Conservation (phyloP, 2,797 vertebrate genomes). For the Rhabdophis nuchalis region DNA sequence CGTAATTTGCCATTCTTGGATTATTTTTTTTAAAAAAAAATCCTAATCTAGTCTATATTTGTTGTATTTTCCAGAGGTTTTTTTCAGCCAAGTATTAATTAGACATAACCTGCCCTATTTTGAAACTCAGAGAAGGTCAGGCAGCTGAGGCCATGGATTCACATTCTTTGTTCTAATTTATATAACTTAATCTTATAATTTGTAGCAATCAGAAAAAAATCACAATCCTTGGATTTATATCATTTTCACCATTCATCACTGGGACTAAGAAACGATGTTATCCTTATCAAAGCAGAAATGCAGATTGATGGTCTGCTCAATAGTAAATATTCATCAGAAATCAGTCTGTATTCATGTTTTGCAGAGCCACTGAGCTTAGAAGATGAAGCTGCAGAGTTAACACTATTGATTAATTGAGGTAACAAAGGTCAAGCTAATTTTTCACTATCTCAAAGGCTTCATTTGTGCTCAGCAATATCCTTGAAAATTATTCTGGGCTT, state of each 20-base stretch:
- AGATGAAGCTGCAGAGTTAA: constrained; percentile 49
- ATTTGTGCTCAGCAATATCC: constrained; percentile 40
- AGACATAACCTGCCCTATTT: neutral
- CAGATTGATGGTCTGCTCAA: constrained; percentile 15
- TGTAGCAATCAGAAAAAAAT: neutral
- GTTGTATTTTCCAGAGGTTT: neutral
- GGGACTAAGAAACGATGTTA: constrained; percentile 30
- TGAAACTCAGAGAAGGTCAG: neutral
- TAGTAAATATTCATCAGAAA: constrained; percentile 24
- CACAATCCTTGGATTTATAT: neutral
- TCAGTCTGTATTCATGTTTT: constrained; percentile 35
- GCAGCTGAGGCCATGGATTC: neutral
- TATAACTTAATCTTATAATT: neutral
- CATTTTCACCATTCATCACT: neutral
- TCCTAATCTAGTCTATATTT: neutral
- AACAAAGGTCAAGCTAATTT: constrained; percentile 65
- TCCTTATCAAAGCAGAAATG: constrained; percentile 29
- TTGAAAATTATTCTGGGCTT: constrained; percentile 44
- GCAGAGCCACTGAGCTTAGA: constrained; percentile 46
- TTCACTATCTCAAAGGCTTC: constrained; percentile 49
- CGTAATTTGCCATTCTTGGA: neutral
- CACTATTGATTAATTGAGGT: constrained; percentile 61
- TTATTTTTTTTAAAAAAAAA: neutral
- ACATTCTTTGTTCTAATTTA: neutral
- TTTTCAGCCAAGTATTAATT: neutral